Percentiles rank a stretch among this genome's conserved stretches.
Conservation (phyloP, 2,797 vertebrate species). For the Megaceryle alcyon region DNA sequence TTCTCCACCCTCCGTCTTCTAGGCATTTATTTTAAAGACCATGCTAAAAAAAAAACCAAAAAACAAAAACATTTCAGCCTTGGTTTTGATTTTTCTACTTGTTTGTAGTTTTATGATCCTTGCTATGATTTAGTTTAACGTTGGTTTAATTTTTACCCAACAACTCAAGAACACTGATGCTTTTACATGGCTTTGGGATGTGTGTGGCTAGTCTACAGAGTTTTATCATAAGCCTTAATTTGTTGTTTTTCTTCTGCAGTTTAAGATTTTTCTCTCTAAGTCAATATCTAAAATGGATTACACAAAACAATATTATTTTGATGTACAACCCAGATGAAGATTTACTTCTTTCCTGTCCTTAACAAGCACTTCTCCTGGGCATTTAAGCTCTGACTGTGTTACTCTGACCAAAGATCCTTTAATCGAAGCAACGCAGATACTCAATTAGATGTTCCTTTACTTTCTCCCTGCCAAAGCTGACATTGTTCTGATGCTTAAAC, state of each 20-base stretch:
- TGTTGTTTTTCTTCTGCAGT: neutral
- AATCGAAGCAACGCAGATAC: neutral
- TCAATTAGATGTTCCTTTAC: neutral
- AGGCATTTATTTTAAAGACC: neutral
- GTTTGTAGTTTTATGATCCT: neutral
- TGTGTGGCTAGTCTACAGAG: neutral
- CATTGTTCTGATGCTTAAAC: neutral
- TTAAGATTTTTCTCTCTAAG: neutral
- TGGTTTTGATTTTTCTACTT: accelerated
- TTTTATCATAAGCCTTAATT: neutral
- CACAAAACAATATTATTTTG: neutral
- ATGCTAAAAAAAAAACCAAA: neutral
- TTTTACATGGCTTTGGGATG: neutral
- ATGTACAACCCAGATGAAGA: neutral
- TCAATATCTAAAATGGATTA: neutral
- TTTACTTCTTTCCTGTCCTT: neutral
- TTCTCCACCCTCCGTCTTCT: neutral
- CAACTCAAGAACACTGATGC: neutral
- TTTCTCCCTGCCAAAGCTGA: neutral
- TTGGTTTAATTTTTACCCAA: neutral
- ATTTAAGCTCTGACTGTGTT: neutral
- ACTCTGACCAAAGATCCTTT: neutral
- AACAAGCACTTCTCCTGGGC: neutral
- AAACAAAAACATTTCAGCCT: neutral
- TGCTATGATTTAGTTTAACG: neutral